A percentile compares a stretch with the other conserved stretches of the same genome.
Evolutionary conservation across 2,888 invertebrate genomes (phyloP).

Genomic region (Diarsia dahlii): DNA sequence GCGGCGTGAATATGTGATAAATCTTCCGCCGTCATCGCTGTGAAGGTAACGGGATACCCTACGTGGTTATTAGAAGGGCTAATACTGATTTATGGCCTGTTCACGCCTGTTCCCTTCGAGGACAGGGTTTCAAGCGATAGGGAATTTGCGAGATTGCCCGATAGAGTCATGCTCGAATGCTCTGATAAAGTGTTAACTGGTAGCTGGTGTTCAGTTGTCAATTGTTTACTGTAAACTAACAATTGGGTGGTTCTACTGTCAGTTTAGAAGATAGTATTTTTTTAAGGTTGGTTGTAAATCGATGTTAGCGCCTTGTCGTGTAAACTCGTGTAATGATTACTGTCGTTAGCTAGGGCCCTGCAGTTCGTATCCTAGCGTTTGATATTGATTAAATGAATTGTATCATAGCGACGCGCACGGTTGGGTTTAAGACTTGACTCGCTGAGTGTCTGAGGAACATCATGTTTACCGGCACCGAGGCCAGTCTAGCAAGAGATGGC

Average conservation of each 20-base stretch:
- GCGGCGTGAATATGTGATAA: slow-evolving; percentile 65
- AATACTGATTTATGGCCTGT: slow-evolving; percentile 54
- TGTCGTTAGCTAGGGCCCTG: too few species aligned
- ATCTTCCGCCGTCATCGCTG: slow-evolving; percentile 62
- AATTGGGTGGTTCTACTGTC: background rate
- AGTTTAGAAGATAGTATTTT: background rate
- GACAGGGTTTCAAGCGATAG: slow-evolving; percentile 30
- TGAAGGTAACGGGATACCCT: slow-evolving; percentile 53
- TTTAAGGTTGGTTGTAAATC: background rate
- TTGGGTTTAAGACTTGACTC: too few species aligned
- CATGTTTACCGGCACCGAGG: too few species aligned
- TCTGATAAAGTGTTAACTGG: background rate
- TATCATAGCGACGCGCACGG: too few species aligned
- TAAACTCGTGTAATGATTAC: background rate
- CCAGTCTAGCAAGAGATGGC: too few species aligned
- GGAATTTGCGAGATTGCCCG: slow-evolving; percentile 34
- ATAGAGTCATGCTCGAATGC: background rate
- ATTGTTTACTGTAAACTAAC: background rate
- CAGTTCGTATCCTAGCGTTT: too few species aligned
- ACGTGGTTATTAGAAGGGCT: slow-evolving; percentile 55
- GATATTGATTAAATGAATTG: too few species aligned
- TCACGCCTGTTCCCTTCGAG: slow-evolving; percentile 27
- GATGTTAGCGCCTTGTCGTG: background rate
- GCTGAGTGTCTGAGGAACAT: too few species aligned
- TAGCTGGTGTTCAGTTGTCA: background rate